Percentiles rank a stretch among this genome's conserved stretches.
Evolutionary conservation across 2,113 vertebrate genomes (phyloP).

Genomic region (Amphiprion percula): DNA sequence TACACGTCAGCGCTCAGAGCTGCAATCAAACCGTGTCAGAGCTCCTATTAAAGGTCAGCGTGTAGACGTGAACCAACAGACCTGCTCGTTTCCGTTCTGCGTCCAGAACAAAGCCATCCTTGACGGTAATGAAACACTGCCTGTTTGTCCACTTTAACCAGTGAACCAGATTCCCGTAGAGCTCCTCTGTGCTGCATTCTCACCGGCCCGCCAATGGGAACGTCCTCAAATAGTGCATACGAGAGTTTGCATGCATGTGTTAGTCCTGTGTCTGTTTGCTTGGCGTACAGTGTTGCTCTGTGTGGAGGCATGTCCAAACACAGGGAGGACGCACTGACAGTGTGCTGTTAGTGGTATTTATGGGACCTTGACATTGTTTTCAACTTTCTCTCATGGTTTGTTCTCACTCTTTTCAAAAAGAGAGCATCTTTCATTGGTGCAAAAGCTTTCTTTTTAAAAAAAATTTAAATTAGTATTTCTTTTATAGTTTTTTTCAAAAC

Average conservation of each 20-base stretch:
- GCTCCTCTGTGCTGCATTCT: slow-evolving; percentile 44
- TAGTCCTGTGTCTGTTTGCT: slow-evolving; percentile 65
- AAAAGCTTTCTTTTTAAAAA: not conserved
- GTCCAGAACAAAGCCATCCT: slow-evolving; percentile 63
- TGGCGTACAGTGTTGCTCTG: slow-evolving; percentile 28
- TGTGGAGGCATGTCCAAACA: slow-evolving; percentile 43
- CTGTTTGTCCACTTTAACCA: slow-evolving; percentile 51
- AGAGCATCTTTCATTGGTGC: not conserved
- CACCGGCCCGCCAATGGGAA: slow-evolving; percentile 60
- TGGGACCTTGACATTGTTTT: slow-evolving; percentile 57
- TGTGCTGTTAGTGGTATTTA: slow-evolving; percentile 68
- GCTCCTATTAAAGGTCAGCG: slow-evolving; percentile 32
- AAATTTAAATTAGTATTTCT: too few relatives aligned
- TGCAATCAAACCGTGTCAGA: slow-evolving; percentile 6
- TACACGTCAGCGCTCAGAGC: not conserved
- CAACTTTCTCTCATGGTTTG: slow-evolving; percentile 32
- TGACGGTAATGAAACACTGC: slow-evolving; percentile 56
- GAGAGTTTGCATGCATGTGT: slow-evolving; percentile 62
- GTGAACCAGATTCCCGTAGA: slow-evolving; percentile 39
- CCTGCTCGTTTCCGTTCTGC: slow-evolving; percentile 40
- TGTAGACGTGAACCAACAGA: slow-evolving; percentile 58
- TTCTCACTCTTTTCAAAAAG: slow-evolving; percentile 17
- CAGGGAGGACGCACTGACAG: slow-evolving; percentile 60
- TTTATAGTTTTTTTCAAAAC: too few relatives aligned
- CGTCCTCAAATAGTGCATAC: slow-evolving; percentile 70